These are phyloP conservation scores for Diabrotica balteata DNA, from an alignment of 2,888 invertebrate species.

Conservation along the genomic window DNA sequence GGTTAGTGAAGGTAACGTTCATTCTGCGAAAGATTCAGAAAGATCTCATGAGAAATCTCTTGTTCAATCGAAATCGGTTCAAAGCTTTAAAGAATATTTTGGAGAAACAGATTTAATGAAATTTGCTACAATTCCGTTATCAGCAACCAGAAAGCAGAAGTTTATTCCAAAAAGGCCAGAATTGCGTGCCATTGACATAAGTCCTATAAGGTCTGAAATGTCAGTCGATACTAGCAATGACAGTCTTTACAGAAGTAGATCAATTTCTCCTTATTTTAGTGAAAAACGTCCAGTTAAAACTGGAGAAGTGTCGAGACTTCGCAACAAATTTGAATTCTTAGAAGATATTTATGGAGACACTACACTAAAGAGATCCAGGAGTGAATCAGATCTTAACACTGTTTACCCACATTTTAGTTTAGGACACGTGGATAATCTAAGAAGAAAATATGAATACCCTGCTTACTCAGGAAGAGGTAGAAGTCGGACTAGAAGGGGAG, in stretches of 20 bases:
- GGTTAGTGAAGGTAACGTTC: constrained; percentile 39
- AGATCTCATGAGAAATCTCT: constrained; percentile 26
- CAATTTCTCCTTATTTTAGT: constrained; percentile 77
- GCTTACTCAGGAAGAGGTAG: constrained; percentile 61
- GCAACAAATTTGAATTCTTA: constrained; percentile 77
- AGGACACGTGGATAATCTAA: constrained; percentile 69
- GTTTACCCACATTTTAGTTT: constrained; percentile 62
- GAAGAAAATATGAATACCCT: constrained; percentile 68
- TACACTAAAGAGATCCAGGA: constrained; percentile 66
- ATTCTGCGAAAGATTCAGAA: constrained; percentile 30
- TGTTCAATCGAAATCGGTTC: constrained; percentile 69
- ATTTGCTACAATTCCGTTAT: constrained; percentile 64
- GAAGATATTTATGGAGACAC: constrained; percentile 54
- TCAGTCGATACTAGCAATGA: constrained; percentile 69
- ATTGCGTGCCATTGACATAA: constrained; percentile 55
- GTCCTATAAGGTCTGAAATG: constrained; percentile 55
- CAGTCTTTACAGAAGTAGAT: constrained; percentile 73
- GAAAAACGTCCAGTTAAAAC: constrained; percentile 75
- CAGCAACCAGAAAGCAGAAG: constrained; percentile 60
- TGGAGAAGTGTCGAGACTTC: constrained; percentile 81
- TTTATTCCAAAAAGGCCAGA: constrained; percentile 60
- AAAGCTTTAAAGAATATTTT: constrained; percentile 82
- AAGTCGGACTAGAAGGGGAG: constrained; percentile 60
- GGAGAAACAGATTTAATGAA: constrained; percentile 74
- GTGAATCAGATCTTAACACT: constrained; percentile 79